These are phyloP conservation scores for Amphipoea oculea DNA, from an alignment of 2,888 invertebrate genomes.

Conservation along the genomic window DNA sequence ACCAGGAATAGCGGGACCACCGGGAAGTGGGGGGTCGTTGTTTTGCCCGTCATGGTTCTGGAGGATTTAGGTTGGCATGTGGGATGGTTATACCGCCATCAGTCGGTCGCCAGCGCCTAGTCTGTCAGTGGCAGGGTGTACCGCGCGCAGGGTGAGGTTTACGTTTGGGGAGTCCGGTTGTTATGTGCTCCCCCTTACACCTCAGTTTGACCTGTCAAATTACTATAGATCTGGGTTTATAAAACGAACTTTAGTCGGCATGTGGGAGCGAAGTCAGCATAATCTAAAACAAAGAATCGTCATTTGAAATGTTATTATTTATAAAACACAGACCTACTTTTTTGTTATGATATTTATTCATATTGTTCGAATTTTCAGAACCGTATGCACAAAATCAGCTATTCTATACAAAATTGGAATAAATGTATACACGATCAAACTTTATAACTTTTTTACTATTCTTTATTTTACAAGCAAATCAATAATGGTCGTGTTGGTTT, in stretches of 20 bases:
- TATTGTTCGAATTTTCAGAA: background rate
- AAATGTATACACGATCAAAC: background rate
- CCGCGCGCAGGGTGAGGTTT: no score
- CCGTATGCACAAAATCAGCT: background rate
- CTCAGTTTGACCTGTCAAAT: no score
- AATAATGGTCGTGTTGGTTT: background rate
- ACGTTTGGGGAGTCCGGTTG: no score
- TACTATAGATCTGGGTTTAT: no score
- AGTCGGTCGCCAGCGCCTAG: no score
- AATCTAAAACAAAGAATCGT: slow-evolving; percentile 36
- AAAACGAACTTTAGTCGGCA: background rate
- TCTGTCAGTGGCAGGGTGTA: no score
- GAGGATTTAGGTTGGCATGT: no score
- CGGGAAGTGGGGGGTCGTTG: no score
- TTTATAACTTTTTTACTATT: background rate
- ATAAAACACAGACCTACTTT: background rate
- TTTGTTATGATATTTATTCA: background rate
- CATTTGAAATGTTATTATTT: background rate
- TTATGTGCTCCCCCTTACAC: no score
- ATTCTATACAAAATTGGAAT: background rate
- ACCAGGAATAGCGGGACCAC: no score
- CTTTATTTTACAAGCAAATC: slow-evolving; percentile 13
- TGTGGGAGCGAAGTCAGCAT: background rate
- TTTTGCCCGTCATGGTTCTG: no score
- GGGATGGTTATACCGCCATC: no score